Base-by-base conservation (phyloP, 1,140 invertebrate genomes). In the Heterodera schachtii region DNA sequence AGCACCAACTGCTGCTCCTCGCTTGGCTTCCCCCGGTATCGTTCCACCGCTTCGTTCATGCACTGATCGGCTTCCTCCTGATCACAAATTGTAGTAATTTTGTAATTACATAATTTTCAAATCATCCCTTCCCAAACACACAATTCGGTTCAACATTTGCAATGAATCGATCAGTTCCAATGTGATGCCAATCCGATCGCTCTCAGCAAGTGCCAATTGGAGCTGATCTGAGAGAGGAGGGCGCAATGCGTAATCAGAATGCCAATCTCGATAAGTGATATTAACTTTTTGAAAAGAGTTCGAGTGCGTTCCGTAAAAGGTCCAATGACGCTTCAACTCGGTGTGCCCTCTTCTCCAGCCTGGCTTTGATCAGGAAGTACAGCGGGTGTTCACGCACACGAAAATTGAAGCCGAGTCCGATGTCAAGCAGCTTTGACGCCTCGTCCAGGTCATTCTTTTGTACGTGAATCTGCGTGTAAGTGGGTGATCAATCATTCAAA, bases 111-210 rank as follows among this genome's bases (percentile, higher is more conserved):
- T 31, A 31, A 31, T 31, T 31, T 31, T 31, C 31, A 31, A 31
- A 31, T 31, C 31, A 31, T 31, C 31, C 31, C 31, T 31, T 4
- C 70, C 71, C 47, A 52, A 9, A 16, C 21, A 0, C 41, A 82
- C 82, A n/a, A 84, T 83, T 70, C 47, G 83, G 5, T 84, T 71
- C 0, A 57, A 21, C 47, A 74, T 49, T 78, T 93, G 93, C 83
- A 95, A 93, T 64, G 93, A 93, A 84, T 95, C 93, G 60, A 95
- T 94, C 52, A 98, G 90, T 90, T 98, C 95, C 47, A 97, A 91
- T 90, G 94, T 97, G 52, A 98, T 92, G 3, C 94, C 94, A 2
- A 95, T 94, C 89, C 94, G 93, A 87, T 97, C 95, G 11, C 93
- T 93, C 11, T 93, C 91, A 83, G 93, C 92, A 49, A 86, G 49